These are phyloP conservation scores for Stegastes partitus DNA, from an alignment of 2,113 vertebrate species.

Conservation along the genomic window DNA sequence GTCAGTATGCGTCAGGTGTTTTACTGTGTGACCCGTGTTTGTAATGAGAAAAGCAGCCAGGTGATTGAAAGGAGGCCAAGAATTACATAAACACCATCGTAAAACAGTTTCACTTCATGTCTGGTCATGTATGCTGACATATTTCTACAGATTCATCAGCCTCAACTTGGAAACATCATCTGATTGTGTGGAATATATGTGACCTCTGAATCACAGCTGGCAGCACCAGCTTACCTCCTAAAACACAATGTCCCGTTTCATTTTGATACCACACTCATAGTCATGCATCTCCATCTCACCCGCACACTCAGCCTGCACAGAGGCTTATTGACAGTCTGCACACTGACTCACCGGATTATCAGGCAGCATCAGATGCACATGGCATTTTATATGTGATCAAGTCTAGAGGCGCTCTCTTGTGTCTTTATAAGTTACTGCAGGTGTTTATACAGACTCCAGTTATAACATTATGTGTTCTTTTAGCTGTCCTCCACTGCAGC, in stretches of 20 bases:
- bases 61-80: background rate
- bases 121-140: conserved; percentile 6
- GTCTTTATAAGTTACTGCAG: conserved; percentile 47
- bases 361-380: background rate
- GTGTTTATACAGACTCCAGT: background rate
- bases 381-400: background rate
- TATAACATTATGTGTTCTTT: too few species aligned
- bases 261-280: background rate
- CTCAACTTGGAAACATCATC: background rate
- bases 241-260: background rate
- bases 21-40: background rate
- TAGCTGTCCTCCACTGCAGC: background rate
- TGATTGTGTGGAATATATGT: background rate
- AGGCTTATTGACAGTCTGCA: conserved; percentile 4
- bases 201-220: conserved; percentile 2
- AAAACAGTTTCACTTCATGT: background rate
- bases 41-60: background rate
- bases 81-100: background rate
- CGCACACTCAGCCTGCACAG: background rate
- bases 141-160: background rate
- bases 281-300: conserved; percentile 25
- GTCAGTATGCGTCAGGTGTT: rapidly evolving
- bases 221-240: background rate
- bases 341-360: conserved; percentile 21
- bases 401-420: conserved; percentile 55